Conservation (phyloP, 2,888 invertebrate species). For the Dorcus parallelipipedus region DNA sequence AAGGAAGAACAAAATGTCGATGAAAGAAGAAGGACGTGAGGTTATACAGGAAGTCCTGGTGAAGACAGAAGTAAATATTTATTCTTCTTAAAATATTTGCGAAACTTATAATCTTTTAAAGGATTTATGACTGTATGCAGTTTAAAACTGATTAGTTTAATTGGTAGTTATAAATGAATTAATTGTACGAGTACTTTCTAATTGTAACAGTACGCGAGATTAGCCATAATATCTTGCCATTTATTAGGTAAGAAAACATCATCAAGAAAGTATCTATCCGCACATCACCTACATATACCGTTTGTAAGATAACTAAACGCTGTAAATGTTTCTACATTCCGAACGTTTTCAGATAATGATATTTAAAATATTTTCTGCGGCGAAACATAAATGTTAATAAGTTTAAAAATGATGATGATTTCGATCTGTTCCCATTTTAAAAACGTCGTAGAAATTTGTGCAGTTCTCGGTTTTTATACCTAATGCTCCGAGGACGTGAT, state of each 20-base stretch:
- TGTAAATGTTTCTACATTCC: slow-evolving; percentile 5
- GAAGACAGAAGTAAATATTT: too few species aligned
- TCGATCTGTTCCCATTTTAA: neutral
- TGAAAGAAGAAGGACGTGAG: too few species aligned
- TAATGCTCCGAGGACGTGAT: slow-evolving; percentile 3
- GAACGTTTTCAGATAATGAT: neutral
- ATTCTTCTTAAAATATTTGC: too few species aligned
- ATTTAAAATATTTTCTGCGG: neutral
- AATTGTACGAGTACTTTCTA: too few species aligned
- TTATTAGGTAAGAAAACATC: neutral
- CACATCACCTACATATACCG: slow-evolving; percentile 3
- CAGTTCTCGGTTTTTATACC: neutral
- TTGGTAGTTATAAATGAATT: too few species aligned
- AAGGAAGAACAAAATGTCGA: too few species aligned
- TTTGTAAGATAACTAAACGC: slow-evolving; percentile 2
- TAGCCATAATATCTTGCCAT: neutral
- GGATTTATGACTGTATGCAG: too few species aligned
- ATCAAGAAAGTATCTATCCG: slow-evolving; percentile 1
- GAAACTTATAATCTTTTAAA: too few species aligned
- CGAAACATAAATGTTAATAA: neutral
- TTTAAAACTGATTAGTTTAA: too few species aligned
- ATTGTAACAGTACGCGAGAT: too few species aligned
- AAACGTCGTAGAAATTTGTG: slow-evolving; percentile 4
- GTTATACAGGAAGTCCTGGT: too few species aligned
- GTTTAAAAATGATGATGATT: neutral